These are phyloP conservation scores for Epizoanthus rinbou DNA, from an alignment of 92 coral and sea anemone genomes.

Conservation along the genomic window DNA sequence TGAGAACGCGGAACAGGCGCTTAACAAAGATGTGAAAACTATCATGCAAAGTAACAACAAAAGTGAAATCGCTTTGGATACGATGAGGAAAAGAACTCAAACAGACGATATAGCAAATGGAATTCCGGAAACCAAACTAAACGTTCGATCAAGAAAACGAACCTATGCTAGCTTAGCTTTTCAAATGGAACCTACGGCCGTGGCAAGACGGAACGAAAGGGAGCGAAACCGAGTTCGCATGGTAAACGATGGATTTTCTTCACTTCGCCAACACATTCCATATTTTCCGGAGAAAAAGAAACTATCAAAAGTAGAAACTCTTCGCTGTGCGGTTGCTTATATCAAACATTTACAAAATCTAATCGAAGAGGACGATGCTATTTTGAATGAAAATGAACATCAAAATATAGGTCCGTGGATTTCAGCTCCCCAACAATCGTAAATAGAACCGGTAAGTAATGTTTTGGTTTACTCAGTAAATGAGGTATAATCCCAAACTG, in stretches of 20 bases:
- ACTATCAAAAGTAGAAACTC: slow-evolving; percentile 95
- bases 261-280: slow-evolving; percentile 95
- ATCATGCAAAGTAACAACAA: slow-evolving; percentile 16
- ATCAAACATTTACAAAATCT: slow-evolving; percentile 91
- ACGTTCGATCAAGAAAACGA: slow-evolving; percentile 56
- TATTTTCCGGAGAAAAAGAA: slow-evolving; percentile 96
- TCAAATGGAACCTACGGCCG: slow-evolving; percentile 87
- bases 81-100: slow-evolving; percentile 39
- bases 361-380: slow-evolving; percentile 89
- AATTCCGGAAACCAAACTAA: slow-evolving; percentile 22
- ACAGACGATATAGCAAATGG: slow-evolving; percentile 10
- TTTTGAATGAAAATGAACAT: slow-evolving; percentile 50
- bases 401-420: slow-evolving; percentile 36
- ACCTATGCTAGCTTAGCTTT: slow-evolving; percentile 59
- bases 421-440: slow-evolving; percentile 20
- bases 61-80: slow-evolving; percentile 35
- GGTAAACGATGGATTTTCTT: slow-evolving; percentile 95
- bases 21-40: slow-evolving; percentile 32
- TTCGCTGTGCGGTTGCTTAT: slow-evolving; percentile 95
- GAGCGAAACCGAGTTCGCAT: slow-evolving; percentile 95
- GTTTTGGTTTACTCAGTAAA: background rate
- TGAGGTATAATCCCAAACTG: background rate
- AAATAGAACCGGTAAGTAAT: background rate
- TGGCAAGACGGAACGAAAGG: slow-evolving; percentile 91
- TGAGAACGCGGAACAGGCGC: slow-evolving; percentile 37